Evolutionary conservation across 2,888 invertebrate genomes (phyloP), one percentile per base, ranked within the genome.

Genomic region (Hartigia nigra): DNA sequence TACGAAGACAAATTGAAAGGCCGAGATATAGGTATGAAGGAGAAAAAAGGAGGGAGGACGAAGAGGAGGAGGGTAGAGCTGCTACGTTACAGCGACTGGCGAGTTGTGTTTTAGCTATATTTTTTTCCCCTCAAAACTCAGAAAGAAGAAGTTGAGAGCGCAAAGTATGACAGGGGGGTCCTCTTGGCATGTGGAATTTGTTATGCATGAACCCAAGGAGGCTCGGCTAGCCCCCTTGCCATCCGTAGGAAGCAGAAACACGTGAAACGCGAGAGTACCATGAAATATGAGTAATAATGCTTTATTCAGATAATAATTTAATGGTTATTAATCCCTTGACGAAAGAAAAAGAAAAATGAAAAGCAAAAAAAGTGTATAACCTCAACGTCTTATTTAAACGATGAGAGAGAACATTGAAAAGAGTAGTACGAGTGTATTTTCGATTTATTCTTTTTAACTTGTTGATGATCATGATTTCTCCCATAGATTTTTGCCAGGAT

Each of bases 181-280:
- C 89, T 90, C 91, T 91, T 91, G 91, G 91, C 91, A 91, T 91
- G 91, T 91, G 91, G 91, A 91, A 91, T 91, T 91, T 91, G 91
- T 91, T 91, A 91, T 91, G 91, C 91, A 91, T 91, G 91, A 89
- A 91, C 86, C 90, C 91, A 91, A 91, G 90, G 90, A 85, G 91
- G 90, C 87, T 84, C 82, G 86, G 87, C 86, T 87, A 88, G 85
- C 90, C 89, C 90, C 87, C 87, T 89, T 88, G 90, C 87, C 86
- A 85, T 84, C 83, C 82, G 32, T 11, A 74, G 74, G n/a, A 80
- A 77, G 74, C 74, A 76, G 75, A 77, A 79, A 80, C 37, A 75
- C 78, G 79, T 76, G 72, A 75, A 82, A 80, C 76, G 82, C 80
- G 83, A 80, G 83, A 84, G 72, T 31, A 72, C 79, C 76, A 81